Base-by-base conservation (phyloP, 53 echinoderm and acorn worm genomes). In the Luidia sarsii region DNA sequence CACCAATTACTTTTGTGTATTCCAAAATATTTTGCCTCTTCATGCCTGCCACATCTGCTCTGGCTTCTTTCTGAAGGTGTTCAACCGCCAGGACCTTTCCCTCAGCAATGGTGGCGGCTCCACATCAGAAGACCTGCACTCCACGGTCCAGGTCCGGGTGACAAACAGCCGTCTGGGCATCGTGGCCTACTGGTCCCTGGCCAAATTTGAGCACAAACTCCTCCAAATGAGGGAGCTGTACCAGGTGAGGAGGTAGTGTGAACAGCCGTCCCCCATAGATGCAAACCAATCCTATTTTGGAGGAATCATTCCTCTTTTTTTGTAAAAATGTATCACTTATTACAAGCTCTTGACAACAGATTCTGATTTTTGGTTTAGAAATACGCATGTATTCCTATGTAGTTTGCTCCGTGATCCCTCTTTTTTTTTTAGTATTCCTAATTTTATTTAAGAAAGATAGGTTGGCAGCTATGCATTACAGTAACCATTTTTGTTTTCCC, bases 141-240 rank as follows among this genome's bases (percentile, higher is more conserved):
- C 75, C 18, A 8, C 71, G 4, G 80, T 90, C 62, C 90, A 54
- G 52, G 70, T 93, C 39, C 79, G 84, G 73, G 87, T 90, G 48
- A 93, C 87, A 39, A 89, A 93, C 57, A 87, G 84, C 36, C 83
- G 51, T 37, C 89, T 87, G n/a, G 93, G 84, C 19, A 84, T 93
- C 23, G 61, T 64, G 37, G 90, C 93, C 63, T 70, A 80, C 68
- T 93, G 93, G 93, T 84, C 87, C 16, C 72, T 93, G 37, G 84
- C 54, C 50, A 73, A 73, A 39, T 90, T 93, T 93, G 93, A 93
- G 66, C 84, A 90, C 36, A 90, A 72, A 68, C 90, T 93, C 27
- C 64, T 93, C 0, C 93, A 93, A 56, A 93, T 93, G 93, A 90
- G 90, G 74, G 89, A 93, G 39, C 79, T 90, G 21, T 93, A 71